Evolutionary conservation across 2,113 vertebrate species (phyloP), one percentile per base, ranked within the genome.

Genomic region (Lycaon pictus): DNA sequence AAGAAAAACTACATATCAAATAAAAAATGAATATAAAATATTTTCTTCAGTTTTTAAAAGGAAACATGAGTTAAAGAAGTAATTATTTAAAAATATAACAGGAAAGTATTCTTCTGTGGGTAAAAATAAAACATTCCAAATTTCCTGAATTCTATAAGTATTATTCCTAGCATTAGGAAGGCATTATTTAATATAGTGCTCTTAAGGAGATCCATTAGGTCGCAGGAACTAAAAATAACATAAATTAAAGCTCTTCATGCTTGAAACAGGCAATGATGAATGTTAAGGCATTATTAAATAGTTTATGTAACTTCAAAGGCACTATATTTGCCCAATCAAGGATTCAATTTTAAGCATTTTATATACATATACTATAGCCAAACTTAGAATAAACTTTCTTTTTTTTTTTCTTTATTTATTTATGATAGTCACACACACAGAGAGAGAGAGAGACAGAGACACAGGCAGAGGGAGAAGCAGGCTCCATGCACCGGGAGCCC

Each of bases 81-180:
- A 12, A 23, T 51, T 60, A 22, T 37, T 60, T 82, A 15, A 76
- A 80, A 74, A 23, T 76, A 2, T 53, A 35, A 62, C 23, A 27
- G 20, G 29, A 88, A 90, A 63, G 90, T 80, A 29, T 17, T 79
- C 11, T 60, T 60, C 27, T 79, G 11, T 81, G 62, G 37, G 20
- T 60, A 85, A 88, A 95, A 91, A 51, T 35, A 91, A 84, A 96
- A 82, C 11, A 35, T 77, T 86, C 95, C 76, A 65, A 76, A 76
- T 77, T 88, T 76, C 11, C 29, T 96, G 69, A 69, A 56, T 88
- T 95, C n/a, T 88, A 4, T 80, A 93, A 63, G 35, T 96, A 55
- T 88, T 51, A 63, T 84, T 86, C 12, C 29, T 79, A 71, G 20
- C 16, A 65, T 48, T 86, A 71, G 43, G 48, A 81, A 80, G 65